Evolutionary conservation across 2,888 invertebrate species (phyloP).

Genomic region (Conistra vaccinii): DNA sequence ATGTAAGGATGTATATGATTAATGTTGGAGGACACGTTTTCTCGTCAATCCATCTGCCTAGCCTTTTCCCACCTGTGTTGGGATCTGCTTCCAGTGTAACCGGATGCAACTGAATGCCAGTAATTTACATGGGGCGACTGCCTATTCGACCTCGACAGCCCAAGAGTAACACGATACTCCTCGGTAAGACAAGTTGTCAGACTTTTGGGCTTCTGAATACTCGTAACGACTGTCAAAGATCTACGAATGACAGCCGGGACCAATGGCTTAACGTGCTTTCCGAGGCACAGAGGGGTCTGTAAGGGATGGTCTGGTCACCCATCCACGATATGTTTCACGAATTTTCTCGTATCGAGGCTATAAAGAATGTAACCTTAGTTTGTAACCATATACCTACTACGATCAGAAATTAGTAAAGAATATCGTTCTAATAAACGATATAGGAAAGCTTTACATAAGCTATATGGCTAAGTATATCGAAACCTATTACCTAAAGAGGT

Average conservation of each 20-base stretch:
- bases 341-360: background rate
- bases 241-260: too few relatives aligned
- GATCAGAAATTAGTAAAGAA: slow-evolving; percentile 20
- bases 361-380: background rate
- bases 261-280: too few relatives aligned
- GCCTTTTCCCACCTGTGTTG: background rate
- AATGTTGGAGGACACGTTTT: background rate
- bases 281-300: too few relatives aligned
- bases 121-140: too few relatives aligned
- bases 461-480: background rate
- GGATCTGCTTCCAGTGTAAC: background rate
- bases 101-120: background rate
- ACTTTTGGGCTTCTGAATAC: too few relatives aligned
- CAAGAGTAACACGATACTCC: too few relatives aligned
- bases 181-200: too few relatives aligned
- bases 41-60: background rate
- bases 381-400: background rate
- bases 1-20: too few relatives aligned
- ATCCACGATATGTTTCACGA: background rate
- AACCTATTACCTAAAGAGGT: slow-evolving; percentile 29
- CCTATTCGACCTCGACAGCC: too few relatives aligned
- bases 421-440: slow-evolving; percentile 18
- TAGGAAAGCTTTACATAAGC: slow-evolving; percentile 24
- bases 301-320: too few relatives aligned
- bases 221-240: too few relatives aligned